Conservation (phyloP, 2,797 vertebrate genomes). For the Cyclura pinguis region DNA sequence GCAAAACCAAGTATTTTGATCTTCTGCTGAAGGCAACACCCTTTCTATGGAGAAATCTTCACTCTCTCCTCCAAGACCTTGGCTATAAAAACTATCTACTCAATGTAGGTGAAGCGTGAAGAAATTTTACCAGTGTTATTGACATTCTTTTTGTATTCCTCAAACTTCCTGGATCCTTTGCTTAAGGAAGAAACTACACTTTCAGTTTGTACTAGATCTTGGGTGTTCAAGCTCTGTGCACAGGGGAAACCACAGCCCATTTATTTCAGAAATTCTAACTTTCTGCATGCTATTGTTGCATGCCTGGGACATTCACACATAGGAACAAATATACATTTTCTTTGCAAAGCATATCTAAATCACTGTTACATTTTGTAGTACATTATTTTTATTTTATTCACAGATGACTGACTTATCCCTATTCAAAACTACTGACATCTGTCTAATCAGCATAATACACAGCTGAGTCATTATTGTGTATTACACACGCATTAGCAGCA, state of each 20-base stretch:
- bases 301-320: background rate
- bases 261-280: background rate
- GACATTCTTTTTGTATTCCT: background rate
- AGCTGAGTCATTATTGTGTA: background rate
- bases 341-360: background rate
- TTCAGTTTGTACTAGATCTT: no score
- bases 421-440: background rate
- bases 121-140: background rate
- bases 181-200: no score
- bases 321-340: background rate
- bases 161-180: background rate
- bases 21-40: no score
- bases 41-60: background rate
- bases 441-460: background rate
- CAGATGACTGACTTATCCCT: background rate
- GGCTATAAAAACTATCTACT: background rate
- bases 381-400: background rate
- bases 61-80: no score
- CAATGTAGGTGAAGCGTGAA: background rate
- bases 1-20: no score
- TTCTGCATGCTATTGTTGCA: background rate
- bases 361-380: background rate
- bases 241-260: no score
- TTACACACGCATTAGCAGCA: background rate
- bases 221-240: no score